phyloP scores from a whole-genome alignment of 2,113 vertebrate species.

The Elephas maximus region DNA sequence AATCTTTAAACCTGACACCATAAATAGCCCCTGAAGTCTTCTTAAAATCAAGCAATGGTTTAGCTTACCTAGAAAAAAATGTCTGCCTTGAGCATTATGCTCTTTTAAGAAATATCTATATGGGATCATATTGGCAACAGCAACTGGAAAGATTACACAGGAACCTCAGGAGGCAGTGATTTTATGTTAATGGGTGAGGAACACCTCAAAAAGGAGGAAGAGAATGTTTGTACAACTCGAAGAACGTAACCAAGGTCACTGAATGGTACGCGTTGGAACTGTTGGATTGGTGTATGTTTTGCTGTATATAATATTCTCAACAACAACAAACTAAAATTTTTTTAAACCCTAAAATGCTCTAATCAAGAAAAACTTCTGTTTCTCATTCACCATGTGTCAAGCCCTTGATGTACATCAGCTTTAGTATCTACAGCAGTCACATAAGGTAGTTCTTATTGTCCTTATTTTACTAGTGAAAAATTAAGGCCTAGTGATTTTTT shows the following conservation, averaged over 20 bases:
- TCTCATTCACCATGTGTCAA: background rate
- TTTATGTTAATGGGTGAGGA: background rate
- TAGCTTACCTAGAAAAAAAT: background rate
- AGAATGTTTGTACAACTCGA: background rate
- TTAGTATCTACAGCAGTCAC: background rate
- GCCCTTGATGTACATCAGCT: background rate
- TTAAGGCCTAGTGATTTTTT: background rate
- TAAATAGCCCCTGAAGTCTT: background rate
- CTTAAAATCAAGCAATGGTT: background rate
- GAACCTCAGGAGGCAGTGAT: background rate
- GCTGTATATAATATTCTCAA: background rate
- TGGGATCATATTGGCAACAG: background rate
- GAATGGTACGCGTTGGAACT: background rate
- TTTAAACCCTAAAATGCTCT: background rate
- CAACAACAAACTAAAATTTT: too few species aligned
- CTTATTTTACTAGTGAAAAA: slow-evolving; percentile 21
- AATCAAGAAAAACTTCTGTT: background rate
- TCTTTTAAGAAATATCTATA: background rate
- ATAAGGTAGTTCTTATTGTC: background rate
- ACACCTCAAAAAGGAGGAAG: background rate
- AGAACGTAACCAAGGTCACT: background rate
- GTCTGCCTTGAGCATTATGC: background rate
- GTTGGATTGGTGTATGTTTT: background rate
- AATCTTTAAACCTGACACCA: background rate
- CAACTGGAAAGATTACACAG: background rate